Base-by-base conservation (phyloP, 2,797 vertebrate species). In the Distichodus sexfasciatus region DNA sequence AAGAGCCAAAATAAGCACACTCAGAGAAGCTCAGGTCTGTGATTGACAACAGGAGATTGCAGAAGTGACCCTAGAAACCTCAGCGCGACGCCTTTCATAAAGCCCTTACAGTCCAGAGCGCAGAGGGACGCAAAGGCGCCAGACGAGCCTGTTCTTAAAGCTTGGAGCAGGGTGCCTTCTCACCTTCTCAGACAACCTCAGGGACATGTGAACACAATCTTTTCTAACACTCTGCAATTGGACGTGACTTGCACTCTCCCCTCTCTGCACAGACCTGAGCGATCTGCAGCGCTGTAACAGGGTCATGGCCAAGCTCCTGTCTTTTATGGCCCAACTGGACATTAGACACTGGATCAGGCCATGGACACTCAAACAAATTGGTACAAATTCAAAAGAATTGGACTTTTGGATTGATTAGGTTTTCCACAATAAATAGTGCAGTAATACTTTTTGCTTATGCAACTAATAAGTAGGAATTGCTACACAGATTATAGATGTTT, bases 171-270 rank as follows among this genome's bases (percentile, higher is more conserved):
- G 38, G 35, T 69, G 69, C 19, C 53, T 58, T 72, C 55, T 65
- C 47, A 65, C 65, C 72, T 66, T 21, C 31, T 41, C 55, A 53
- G 23, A 62, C n/a, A 57, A 55, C 51, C 40, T 28, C 44, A 15
- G 73, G 33, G 43, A 66, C 55, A 71, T 54, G 71, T 58, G 75
- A 77, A 77, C 64, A 40, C 35, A 47, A 78, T 78, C 60, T 78
- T 51, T 68, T 71, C 66, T 66, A 66, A 74, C 67, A 67, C 66
- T 69, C 53, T 23, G 53, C 71, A 65, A 73, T 61, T 68, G 64
- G 64, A 71, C 35, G 51, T 36, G 62, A 66, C 62, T 66, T 24
- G 29, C 59, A 47, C 47, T 54, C 53, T 66, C 55, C 53, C 24
- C 54, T 66, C 12, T 51, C 67, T 40, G 38, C 24, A 40, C 55